A percentile compares a stretch with the other conserved stretches of the same genome.
Evolutionary conservation across 2,113 vertebrate species (phyloP).

Genomic region (Emydura subglobosa): DNA sequence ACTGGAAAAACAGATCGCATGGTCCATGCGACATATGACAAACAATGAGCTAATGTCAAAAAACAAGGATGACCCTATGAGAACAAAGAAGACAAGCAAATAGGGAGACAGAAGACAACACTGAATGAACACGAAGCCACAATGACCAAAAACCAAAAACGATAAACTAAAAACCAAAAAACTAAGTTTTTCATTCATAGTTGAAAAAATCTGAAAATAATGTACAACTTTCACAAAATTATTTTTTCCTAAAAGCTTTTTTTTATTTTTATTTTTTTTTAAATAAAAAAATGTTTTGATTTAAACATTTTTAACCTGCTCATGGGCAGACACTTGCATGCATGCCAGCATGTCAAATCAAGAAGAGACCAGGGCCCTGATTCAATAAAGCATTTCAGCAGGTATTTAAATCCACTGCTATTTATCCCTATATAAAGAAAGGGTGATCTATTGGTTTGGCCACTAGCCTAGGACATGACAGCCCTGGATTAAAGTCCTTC

Average conservation of each 20-base stretch:
- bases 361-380: not conserved
- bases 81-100: not conserved
- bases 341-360: not conserved
- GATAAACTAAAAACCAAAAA: not conserved
- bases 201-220: not conserved
- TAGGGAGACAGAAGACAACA: not conserved
- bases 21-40: not conserved
- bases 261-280: not conserved
- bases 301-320: not conserved
- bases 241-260: not conserved
- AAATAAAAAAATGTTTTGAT: not conserved
- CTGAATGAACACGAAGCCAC: not conserved
- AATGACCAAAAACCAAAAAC: not conserved
- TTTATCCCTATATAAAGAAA: rapidly evolving
- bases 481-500: not conserved
- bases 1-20: not conserved
- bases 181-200: not conserved
- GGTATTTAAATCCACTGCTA: rapidly evolving
- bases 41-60: constrained; percentile 26
- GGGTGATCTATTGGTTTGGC: not conserved
- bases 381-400: not conserved
- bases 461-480: not conserved
- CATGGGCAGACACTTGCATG: not conserved
- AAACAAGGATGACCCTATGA: not conserved
- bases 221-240: not conserved